These are phyloP conservation scores for Ceuthmochares aereus DNA, from an alignment of 2,113 vertebrate species.

Conservation along the genomic window DNA sequence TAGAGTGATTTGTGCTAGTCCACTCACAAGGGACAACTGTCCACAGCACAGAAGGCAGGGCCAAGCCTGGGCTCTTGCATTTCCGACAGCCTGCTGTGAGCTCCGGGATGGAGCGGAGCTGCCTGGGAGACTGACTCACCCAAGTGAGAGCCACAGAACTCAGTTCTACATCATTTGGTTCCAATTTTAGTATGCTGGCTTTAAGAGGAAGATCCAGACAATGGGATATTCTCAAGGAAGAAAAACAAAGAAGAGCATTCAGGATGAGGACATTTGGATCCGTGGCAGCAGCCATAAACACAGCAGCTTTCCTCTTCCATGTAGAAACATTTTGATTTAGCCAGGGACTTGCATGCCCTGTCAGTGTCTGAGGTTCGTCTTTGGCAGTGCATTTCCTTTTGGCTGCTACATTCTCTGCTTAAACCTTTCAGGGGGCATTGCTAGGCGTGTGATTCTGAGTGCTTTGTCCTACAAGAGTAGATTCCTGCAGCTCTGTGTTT, in stretches of 20 bases:
- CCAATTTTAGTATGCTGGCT: not conserved
- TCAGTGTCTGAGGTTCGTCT: not conserved
- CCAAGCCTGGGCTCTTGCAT: not conserved
- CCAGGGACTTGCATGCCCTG: not conserved
- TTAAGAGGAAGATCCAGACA: not conserved
- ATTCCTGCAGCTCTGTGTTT: slow-evolving; percentile 18
- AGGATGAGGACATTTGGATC: slow-evolving; percentile 6
- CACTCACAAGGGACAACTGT: not conserved
- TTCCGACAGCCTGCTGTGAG: not conserved
- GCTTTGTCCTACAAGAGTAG: not conserved
- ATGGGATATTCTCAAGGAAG: not conserved
- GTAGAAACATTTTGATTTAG: not conserved
- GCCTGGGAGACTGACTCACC: not conserved
- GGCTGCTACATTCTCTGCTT: not conserved
- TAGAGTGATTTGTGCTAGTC: not conserved
- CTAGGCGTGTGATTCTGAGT: not conserved
- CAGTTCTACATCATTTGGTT: not conserved
- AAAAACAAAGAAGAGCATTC: not conserved
- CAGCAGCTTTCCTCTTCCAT: not conserved
- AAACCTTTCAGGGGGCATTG: not conserved
- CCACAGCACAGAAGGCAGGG: not conserved
- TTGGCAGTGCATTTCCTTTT: not conserved
- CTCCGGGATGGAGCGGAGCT: not conserved
- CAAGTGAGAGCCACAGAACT: not conserved
- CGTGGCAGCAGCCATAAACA: slow-evolving; percentile 1